Percentiles rank a stretch among this genome's conserved stretches.
Evolutionary conservation across 2,888 invertebrate species (phyloP).

Genomic region (Chrysina gloriosa): DNA sequence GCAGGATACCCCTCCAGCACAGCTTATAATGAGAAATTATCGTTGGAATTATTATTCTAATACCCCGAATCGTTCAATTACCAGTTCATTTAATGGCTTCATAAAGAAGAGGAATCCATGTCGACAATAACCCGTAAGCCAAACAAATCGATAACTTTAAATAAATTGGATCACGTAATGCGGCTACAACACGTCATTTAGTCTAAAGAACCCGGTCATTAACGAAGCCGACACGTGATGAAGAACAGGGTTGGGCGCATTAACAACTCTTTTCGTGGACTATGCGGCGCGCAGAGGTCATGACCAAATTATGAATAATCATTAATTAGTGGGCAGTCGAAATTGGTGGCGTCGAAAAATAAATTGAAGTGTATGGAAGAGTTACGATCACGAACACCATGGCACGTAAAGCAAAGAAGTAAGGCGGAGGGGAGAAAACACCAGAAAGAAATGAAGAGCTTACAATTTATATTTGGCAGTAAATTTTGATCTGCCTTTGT

Average conservation of each 20-base stretch:
- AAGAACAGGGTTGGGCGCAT: conserved; percentile 31
- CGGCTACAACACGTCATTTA: conserved; percentile 20
- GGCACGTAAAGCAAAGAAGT: background rate
- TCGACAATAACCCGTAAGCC: conserved; percentile 44
- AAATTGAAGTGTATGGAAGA: too few relatives aligned
- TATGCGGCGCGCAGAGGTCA: conserved; percentile 30
- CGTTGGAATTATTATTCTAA: background rate
- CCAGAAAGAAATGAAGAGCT: background rate
- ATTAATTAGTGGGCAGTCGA: conserved; percentile 38
- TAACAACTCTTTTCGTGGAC: conserved; percentile 42
- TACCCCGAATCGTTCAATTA: background rate
- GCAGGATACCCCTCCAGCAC: background rate
- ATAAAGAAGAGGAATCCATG: conserved; percentile 32
- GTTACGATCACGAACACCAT: background rate
- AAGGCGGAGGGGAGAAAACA: background rate
- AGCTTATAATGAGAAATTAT: background rate
- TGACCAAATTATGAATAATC: conserved; percentile 44
- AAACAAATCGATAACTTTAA: conserved; percentile 44
- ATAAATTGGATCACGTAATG: conserved; percentile 52
- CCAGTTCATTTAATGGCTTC: conserved; percentile 11
- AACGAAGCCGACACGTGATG: conserved; percentile 46
- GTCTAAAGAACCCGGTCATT: conserved; percentile 45
- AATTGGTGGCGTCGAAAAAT: conserved; percentile 10
- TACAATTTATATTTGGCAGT: too few relatives aligned
- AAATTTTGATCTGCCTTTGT: too few relatives aligned